Base-by-base conservation (phyloP, 2,113 vertebrate species). In the Pogonocichla stellata region DNA sequence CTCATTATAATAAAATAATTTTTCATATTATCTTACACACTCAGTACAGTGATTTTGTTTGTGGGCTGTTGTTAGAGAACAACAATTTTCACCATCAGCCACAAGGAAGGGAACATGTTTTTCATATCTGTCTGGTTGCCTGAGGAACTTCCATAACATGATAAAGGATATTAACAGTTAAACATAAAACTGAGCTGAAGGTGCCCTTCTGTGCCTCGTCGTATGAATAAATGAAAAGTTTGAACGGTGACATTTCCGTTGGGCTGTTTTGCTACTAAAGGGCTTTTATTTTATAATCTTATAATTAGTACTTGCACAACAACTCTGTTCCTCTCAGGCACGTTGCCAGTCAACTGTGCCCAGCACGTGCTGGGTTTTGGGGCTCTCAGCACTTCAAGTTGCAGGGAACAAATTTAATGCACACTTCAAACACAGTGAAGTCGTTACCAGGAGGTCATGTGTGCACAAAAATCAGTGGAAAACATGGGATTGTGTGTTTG, bases 281-380 rank as follows among this genome's bases (percentile, higher is more conserved):
- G 51, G 54, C 42, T 80, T 83, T 87, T 66, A 62, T 90, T 81
- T 89, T 79, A 80, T 88, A 95, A 95, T 93, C 73, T 64, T 31
- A 26, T 78, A 86, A 80, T 88, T 60, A 70, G 13, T 4, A 86
- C 50, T 81, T 80, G 81, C 88, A 56, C 24, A 65, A 69, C 29
- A 58, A 17, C 33, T 75, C 43, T 65, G 31, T 90, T 89, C 70
- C 61, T 69, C 20, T 87, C 64, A 33, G 64, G 75, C 54, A 3
- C 0, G 15, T 20, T 77, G 77, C 71, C 92, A 62, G 28, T 14
- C 20, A 3, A 34, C 31, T 47, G 75, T 86, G 75, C 71, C 80
- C 93, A 38, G 73, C 70, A 71, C 9, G 2, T 89, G 80, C 73
- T 70, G 61, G 48, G 50, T 11, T 79, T 83, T 43, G 54, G 53